A percentile compares a stretch with the other conserved stretches of the same genome.
These are phyloP conservation scores for Hephaestus fuliginosus DNA, from an alignment of 2,797 vertebrate species.

Conservation along the genomic window DNA sequence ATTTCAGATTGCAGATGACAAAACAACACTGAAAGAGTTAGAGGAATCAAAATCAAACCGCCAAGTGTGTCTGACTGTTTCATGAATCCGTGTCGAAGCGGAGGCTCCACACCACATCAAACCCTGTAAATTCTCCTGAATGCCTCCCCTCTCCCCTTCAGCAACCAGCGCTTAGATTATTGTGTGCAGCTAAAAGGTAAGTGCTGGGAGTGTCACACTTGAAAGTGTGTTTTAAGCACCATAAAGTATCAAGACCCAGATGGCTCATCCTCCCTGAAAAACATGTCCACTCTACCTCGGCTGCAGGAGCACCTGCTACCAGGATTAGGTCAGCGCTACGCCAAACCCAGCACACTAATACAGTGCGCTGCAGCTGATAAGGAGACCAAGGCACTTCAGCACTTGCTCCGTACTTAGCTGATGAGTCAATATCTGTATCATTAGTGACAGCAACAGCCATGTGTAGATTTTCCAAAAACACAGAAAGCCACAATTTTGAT, in stretches of 20 bases:
- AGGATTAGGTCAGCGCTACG: constrained; percentile 75
- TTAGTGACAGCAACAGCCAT: constrained; percentile 50
- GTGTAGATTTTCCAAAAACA: constrained; percentile 66
- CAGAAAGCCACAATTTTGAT: constrained; percentile 25
- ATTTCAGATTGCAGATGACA: constrained; percentile 72
- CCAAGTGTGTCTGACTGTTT: constrained; percentile 72
- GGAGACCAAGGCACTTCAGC: constrained; percentile 64
- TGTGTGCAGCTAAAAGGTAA: constrained; percentile 78
- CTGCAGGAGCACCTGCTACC: constrained; percentile 81
- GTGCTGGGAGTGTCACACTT: constrained; percentile 78
- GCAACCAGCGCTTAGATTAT: constrained; percentile 70
- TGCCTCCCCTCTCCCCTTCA: constrained; percentile 64
- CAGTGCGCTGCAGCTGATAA: constrained; percentile 63
- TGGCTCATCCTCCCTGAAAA: constrained; percentile 83
- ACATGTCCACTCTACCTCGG: constrained; percentile 68
- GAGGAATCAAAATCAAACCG: constrained; percentile 76
- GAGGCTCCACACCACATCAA: constrained; percentile 70
- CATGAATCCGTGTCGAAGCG: constrained; percentile 66
- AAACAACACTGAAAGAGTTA: constrained; percentile 70
- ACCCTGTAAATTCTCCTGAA: constrained; percentile 78
- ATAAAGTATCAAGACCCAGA: constrained; percentile 84
- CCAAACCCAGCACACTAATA: constrained; percentile 67
- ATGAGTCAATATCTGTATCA: constrained; percentile 74
- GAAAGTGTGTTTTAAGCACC: constrained; percentile 79
- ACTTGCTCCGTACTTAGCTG: constrained; percentile 58